Percentiles rank a stretch among this genome's conserved stretches.
Conservation (phyloP, 1,140 invertebrate species). For the Bombus polaris region DNA sequence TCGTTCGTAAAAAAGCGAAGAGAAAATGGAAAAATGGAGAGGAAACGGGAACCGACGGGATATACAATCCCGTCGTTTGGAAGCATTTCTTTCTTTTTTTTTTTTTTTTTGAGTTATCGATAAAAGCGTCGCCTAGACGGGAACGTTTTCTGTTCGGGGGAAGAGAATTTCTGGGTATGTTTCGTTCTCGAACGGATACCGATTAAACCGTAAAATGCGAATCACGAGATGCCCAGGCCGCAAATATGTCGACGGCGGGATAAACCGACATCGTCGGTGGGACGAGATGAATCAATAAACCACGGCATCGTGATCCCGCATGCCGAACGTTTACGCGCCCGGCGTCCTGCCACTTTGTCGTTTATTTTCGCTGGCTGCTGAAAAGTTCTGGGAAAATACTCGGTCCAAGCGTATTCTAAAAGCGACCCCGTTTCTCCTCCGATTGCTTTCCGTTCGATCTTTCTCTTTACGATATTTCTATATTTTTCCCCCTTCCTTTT, state of each 20-base stretch:
- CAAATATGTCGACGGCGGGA: slow-evolving; percentile 63
- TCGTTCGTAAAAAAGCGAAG: neutral
- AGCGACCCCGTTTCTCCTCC: neutral
- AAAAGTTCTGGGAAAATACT: slow-evolving; percentile 36
- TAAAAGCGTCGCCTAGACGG: neutral
- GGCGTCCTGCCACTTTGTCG: slow-evolving; percentile 24
- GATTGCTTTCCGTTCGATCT: slow-evolving; percentile 6
- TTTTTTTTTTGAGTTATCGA: neutral
- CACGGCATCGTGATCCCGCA: slow-evolving; percentile 49
- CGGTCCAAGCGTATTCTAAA: neutral
- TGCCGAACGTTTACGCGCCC: slow-evolving; percentile 41
- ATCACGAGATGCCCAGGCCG: slow-evolving; percentile 61
- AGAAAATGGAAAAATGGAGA: no score
- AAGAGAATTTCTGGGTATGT: slow-evolving; percentile 1
- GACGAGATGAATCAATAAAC: slow-evolving; percentile 66
- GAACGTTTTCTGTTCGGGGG: neutral
- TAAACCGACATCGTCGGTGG: slow-evolving; percentile 60
- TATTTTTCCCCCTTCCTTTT: no score
- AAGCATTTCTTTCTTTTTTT: neutral
- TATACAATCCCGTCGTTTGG: neutral
- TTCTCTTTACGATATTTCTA: neutral
- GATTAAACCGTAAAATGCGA: slow-evolving; percentile 65
- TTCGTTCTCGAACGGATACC: slow-evolving; percentile 33
- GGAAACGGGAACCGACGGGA: neutral
- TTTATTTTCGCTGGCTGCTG: slow-evolving; percentile 29